Base-by-base conservation (phyloP, 1,140 invertebrate genomes). In the Eubasilissa regina region DNA sequence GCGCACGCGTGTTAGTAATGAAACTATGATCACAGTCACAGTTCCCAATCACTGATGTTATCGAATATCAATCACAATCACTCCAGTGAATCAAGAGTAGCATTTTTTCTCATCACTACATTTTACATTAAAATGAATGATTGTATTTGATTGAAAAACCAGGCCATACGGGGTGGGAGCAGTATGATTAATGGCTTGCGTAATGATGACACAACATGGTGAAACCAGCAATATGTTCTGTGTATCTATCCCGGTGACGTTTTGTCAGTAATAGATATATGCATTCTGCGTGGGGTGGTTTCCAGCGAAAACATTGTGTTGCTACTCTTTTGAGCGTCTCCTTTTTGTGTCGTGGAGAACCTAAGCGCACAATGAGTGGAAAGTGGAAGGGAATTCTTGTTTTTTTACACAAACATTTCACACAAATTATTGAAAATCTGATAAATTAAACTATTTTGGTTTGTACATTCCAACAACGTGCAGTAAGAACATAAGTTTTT, bases 161-260 rank as follows among this genome's bases (percentile, higher is more conserved):
- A 19, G 47, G 70, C 19, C 47, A 0, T 21, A 11, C 21, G n/a
- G 45, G 51, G 53, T 75, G 51, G 73, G 55, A 15, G 45, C 58
- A 15, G 12, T 17, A 75, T 81, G 80, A 81, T 81, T 81, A 81
- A 81, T 81, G 80, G 64, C 76, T 73, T 75, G 58, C 55, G 80
- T 81, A 81, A 81, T 81, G 80, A 81, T 81, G 75, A 60, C 80
- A 75, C 73, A 72, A 53, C 72, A 70, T 48, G 75, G 47, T 75
- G 58, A 64, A 76, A 76, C 62, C 80, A 64, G 80, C 80, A 81
- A 81, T 81, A 81, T 81, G 80, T 81, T 81, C 78, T 81, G 76
- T 77, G 80, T 75, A 81, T 81, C 80, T 75, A 58, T 55, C 60
- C 73, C 79, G 47, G 75, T 51, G 74, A 80, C 79, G 43, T 75